Conservation (phyloP, 2,888 invertebrate genomes). For the Chorisops tibialis region DNA sequence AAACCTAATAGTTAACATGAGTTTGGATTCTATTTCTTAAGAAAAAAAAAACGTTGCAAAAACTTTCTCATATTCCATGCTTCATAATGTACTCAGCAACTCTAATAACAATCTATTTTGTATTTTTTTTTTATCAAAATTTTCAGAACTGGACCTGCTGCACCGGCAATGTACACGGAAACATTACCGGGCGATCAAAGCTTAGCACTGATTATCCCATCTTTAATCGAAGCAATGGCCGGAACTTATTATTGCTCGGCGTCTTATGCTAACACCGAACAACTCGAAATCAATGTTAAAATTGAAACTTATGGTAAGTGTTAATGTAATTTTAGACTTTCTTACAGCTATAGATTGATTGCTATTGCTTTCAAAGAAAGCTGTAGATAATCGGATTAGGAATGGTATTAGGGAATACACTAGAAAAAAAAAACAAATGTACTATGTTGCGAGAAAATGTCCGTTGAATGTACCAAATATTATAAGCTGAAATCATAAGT, state of each 20-base stretch:
- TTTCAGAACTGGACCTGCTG: conserved; percentile 50
- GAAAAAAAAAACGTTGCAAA: not conserved
- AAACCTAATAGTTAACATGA: conserved; percentile 10
- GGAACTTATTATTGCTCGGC: conserved; percentile 80
- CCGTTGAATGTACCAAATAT: too few species aligned
- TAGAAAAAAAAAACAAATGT: too few species aligned
- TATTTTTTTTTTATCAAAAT: not conserved
- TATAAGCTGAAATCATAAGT: too few species aligned
- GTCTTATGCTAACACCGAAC: conserved; percentile 69
- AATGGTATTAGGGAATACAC: too few species aligned
- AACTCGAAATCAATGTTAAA: conserved; percentile 63
- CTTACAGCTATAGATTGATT: too few species aligned
- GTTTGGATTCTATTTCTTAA: conserved; percentile 10
- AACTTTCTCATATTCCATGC: conserved; percentile 9
- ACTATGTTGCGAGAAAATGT: too few species aligned
- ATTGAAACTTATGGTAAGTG: conserved; percentile 70
- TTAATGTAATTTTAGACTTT: too few species aligned
- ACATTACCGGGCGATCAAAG: conserved; percentile 61
- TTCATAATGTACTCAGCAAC: not conserved
- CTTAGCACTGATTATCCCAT: conserved; percentile 70
- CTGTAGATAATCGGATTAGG: too few species aligned
- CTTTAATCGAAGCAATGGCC: conserved; percentile 70
- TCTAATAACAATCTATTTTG: conserved; percentile 7
- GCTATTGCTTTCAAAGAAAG: too few species aligned
- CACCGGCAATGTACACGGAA: conserved; percentile 67